These are phyloP conservation scores for Acheta domesticus DNA, from an alignment of 2,888 invertebrate species.

Conservation along the genomic window DNA sequence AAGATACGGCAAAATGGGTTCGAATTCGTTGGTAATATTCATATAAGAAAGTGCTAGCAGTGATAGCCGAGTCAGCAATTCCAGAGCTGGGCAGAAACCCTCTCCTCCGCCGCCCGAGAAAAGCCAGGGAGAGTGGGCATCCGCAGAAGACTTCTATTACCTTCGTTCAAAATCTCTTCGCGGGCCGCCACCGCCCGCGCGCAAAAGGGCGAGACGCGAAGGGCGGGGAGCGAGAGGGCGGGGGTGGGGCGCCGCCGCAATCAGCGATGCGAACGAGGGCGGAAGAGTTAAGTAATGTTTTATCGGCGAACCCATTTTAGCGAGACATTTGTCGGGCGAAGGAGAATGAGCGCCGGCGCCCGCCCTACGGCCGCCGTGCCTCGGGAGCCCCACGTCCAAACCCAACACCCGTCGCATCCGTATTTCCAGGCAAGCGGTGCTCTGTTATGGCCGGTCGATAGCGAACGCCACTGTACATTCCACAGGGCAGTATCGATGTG, in stretches of 20 bases:
- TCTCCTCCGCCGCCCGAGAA: neutral
- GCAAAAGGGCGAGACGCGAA: too few species aligned
- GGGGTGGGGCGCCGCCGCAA: neutral
- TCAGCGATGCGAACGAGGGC: neutral
- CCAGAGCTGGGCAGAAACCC: too few species aligned
- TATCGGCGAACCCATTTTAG: neutral
- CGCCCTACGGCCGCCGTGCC: neutral
- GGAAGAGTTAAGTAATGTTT: constrained; percentile 6
- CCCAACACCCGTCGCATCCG: too few species aligned
- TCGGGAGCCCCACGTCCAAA: too few species aligned
- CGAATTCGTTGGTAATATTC: too few species aligned
- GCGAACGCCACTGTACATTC: too few species aligned
- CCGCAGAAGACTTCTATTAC: neutral
- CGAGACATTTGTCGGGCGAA: neutral
- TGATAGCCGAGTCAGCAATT: too few species aligned
- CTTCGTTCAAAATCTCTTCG: neutral
- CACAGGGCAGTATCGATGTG: too few species aligned
- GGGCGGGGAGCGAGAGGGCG: neutral
- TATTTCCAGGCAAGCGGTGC: too few species aligned
- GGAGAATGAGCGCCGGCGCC: neutral
- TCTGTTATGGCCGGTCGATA: too few species aligned
- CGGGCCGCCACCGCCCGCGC: neutral
- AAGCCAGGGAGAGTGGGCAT: neutral
- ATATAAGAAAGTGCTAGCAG: too few species aligned
- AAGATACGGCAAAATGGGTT: too few species aligned